Percentiles rank a stretch among this genome's conserved stretches.
These are phyloP conservation scores for Apodemia mormo DNA, from an alignment of 2,888 invertebrate species.

Conservation along the genomic window DNA sequence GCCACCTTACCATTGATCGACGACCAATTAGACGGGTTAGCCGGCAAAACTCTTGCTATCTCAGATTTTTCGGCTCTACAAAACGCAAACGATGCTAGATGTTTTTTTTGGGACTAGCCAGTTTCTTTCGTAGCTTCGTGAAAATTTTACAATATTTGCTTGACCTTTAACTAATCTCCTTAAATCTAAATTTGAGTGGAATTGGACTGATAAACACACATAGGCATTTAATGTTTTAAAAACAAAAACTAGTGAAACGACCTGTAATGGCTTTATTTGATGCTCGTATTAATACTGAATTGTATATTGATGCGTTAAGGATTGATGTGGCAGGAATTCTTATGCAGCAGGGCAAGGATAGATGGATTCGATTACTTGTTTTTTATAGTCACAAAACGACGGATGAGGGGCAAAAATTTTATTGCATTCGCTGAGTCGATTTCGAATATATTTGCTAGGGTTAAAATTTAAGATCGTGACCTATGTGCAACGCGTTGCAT, in stretches of 20 bases:
- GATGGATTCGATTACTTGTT: too few species aligned
- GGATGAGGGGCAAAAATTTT: too few species aligned
- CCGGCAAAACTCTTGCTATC: slow-evolving; percentile 36
- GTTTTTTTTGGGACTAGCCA: slow-evolving; percentile 43
- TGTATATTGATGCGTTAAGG: background rate
- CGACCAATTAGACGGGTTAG: slow-evolving; percentile 27
- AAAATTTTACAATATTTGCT: slow-evolving; percentile 32
- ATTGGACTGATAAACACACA: slow-evolving; percentile 21
- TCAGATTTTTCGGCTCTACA: slow-evolving; percentile 36
- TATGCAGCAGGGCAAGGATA: background rate
- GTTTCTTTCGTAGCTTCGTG: slow-evolving; percentile 38
- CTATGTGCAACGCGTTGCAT: too few species aligned
- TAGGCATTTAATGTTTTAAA: slow-evolving; percentile 25
- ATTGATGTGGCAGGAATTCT: background rate
- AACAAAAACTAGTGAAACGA: slow-evolving; percentile 2
- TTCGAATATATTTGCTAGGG: too few species aligned
- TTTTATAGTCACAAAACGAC: too few species aligned
- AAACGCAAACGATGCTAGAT: slow-evolving; percentile 39
- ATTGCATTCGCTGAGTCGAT: too few species aligned
- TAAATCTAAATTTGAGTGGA: slow-evolving; percentile 23
- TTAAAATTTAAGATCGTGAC: too few species aligned
- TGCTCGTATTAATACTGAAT: background rate
- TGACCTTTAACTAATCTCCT: slow-evolving; percentile 25
- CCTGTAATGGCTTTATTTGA: background rate
- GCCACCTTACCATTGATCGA: slow-evolving; percentile 16